These are phyloP conservation scores for Diglossa cyanea DNA, from an alignment of 2,797 vertebrate species.

Conservation along the genomic window DNA sequence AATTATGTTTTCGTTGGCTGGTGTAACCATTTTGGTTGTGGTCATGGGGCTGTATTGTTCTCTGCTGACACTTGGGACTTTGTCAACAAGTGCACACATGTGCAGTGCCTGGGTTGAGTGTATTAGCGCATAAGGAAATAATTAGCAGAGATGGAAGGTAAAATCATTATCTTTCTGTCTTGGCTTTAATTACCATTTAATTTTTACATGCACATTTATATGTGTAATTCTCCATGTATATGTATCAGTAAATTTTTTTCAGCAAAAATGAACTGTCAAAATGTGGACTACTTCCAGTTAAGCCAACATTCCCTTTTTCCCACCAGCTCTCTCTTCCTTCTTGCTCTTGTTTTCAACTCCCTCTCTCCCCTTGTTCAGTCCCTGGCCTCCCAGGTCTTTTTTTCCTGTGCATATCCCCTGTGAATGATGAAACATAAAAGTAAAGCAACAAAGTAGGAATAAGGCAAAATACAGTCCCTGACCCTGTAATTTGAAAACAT, in stretches of 20 bases:
- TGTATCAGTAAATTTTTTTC: not conserved
- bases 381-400: not conserved
- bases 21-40: not conserved
- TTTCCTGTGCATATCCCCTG: not conserved
- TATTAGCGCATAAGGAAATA: slow-evolving; percentile 28
- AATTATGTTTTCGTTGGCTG: slow-evolving; percentile 42
- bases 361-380: not conserved
- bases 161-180: slow-evolving; percentile 12
- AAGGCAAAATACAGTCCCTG: not conserved
- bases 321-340: not conserved
- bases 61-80: slow-evolving; percentile 20
- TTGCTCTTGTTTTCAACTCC: not conserved
- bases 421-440: not conserved
- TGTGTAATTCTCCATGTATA: not conserved
- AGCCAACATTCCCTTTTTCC: not conserved
- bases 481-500: slow-evolving; percentile 15
- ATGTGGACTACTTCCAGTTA: not conserved
- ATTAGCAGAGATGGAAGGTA: slow-evolving; percentile 14
- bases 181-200: slow-evolving; percentile 15
- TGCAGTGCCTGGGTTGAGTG: not conserved
- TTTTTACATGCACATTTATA: not conserved
- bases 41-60: not conserved
- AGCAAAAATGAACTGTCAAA: slow-evolving; percentile 22
- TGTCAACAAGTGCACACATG: slow-evolving; percentile 48
- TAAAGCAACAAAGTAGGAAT: not conserved